Evolutionary conservation across 2,113 vertebrate genomes (phyloP), one percentile per base, ranked within the genome.

Genomic region (Cinclus mexicanus): DNA sequence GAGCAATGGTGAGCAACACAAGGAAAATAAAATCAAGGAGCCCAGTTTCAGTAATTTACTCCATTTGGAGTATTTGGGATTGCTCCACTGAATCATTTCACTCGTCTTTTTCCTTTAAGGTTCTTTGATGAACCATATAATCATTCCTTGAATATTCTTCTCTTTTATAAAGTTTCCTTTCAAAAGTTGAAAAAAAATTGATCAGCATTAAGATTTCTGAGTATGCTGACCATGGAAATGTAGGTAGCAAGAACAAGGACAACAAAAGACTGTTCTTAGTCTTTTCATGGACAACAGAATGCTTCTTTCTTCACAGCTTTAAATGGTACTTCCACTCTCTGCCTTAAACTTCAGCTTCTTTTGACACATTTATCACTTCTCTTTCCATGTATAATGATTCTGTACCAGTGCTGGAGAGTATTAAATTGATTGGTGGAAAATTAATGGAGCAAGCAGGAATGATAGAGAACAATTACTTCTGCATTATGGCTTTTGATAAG

Each of bases 361-460:
- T 33, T 76, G 42, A 23, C 23, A 85, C 18, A 57, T 83, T 94
- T 69, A 31, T 85, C 31, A 37, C 49, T 87, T 74, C 52, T 57
- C 11, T 69, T 82, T 76, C 64, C 12, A 15, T 15, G 14, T 69
- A 31, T 46, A 72, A 76, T 1, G 4, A 56, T 50, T 57, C 49
- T 44, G 14, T 46, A 53, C 23, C 29, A 76, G 19, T n/a, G 31
- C 13, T 76, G 35, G 33, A 90, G 74, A 80, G 11, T 46, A 71
- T 76, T 90, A 79, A 87, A 90, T 60, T 72, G 61, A 81, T 76
- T 72, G 53, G 87, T 85, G 37, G 74, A 87, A 90, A 95, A 87
- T 72, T 71, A 95, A 85, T 49, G 78, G 85, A 93, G 60, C 61
- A 87, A 90, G 53, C 18, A 88, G 70, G 14, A 91, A 90, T 9